Percentiles rank a stretch among this genome's conserved stretches.
phyloP scores from a whole-genome alignment of 2,888 invertebrate species.

The Chymomyza fuscimana region DNA sequence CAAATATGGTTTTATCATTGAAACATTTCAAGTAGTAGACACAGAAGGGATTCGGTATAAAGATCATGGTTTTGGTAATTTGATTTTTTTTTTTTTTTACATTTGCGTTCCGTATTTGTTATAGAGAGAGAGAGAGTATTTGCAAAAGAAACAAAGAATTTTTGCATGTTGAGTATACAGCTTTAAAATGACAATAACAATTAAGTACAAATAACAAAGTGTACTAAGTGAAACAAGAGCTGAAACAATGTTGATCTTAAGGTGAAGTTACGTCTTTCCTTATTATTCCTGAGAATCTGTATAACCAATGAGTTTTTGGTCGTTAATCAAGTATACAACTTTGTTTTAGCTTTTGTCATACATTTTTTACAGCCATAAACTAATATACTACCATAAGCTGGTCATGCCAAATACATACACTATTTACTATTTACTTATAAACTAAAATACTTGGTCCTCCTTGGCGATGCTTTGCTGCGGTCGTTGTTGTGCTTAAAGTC shows the following conservation, averaged over 20 bases:
- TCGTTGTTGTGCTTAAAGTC: conserved; percentile 51
- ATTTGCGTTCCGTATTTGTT: conserved; percentile 36
- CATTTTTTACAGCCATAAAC: conserved; percentile 45
- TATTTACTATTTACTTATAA: conserved; percentile 42
- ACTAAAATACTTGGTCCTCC: conserved; percentile 28
- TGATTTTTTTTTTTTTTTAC: conserved; percentile 25
- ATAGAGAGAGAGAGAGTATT: conserved; percentile 41
- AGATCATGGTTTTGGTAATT: conserved; percentile 16
- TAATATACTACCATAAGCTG: conserved; percentile 63
- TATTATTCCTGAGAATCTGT: too few relatives aligned
- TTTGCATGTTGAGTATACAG: conserved; percentile 63
- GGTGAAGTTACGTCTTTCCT: too few relatives aligned
- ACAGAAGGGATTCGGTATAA: conserved; percentile 28
- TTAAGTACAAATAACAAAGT: conserved; percentile 40
- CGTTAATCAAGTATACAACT: conserved; percentile 38
- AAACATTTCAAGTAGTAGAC: conserved; percentile 34
- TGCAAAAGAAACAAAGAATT: conserved; percentile 69
- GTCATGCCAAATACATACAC: conserved; percentile 40
- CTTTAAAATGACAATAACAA: conserved; percentile 35
- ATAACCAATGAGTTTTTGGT: too few relatives aligned
- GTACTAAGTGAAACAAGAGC: conserved; percentile 31
- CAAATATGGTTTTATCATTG: conserved; percentile 41
- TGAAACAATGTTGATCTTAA: conserved; percentile 43
- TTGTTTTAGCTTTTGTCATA: conserved; percentile 52
- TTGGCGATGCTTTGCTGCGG: conserved; percentile 46